Percentiles rank a stretch among this genome's conserved stretches.
These are phyloP conservation scores for Lasioglossum morio DNA, from an alignment of 2,888 invertebrate genomes.

Conservation along the genomic window DNA sequence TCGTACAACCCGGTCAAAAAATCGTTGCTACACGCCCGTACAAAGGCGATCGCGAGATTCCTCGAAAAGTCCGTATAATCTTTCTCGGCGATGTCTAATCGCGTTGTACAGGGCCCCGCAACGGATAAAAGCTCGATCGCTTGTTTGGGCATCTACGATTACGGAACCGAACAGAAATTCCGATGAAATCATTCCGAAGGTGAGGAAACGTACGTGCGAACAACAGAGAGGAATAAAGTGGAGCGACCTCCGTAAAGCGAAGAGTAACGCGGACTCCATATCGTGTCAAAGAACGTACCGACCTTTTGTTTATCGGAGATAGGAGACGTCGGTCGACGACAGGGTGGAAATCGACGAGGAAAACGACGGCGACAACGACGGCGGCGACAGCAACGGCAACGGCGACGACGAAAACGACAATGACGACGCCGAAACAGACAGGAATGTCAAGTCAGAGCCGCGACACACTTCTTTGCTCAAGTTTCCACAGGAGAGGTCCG, in stretches of 20 bases:
- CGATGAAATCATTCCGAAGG: conserved; percentile 43
- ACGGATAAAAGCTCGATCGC: conserved; percentile 16
- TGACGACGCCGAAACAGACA: conserved; percentile 9
- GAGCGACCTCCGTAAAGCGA: conserved; percentile 9
- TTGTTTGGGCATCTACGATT: conserved; percentile 20
- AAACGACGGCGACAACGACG: not conserved
- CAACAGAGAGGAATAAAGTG: not conserved
- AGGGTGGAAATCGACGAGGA: conserved; percentile 17
- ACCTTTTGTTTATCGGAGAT: conserved; percentile 61
- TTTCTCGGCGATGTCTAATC: not conserved
- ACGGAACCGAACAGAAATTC: conserved; percentile 25
- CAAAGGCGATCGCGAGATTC: not conserved
- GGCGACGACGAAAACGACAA: not conserved
- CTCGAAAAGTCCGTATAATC: not conserved
- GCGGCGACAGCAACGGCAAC: not conserved
- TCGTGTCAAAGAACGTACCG: conserved; percentile 45
- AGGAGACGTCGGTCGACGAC: conserved; percentile 21
- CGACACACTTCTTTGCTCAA: conserved; percentile 39
- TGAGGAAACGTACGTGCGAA: conserved; percentile 17
- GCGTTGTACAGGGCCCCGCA: not conserved
- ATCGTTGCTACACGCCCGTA: not conserved
- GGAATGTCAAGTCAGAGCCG: conserved; percentile 45
- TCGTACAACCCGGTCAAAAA: not conserved
- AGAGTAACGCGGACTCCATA: conserved; percentile 25
- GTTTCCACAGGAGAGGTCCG: conserved; percentile 27